Base-by-base conservation (phyloP, 2,113 vertebrate species). In the Perognathus longimembris region DNA sequence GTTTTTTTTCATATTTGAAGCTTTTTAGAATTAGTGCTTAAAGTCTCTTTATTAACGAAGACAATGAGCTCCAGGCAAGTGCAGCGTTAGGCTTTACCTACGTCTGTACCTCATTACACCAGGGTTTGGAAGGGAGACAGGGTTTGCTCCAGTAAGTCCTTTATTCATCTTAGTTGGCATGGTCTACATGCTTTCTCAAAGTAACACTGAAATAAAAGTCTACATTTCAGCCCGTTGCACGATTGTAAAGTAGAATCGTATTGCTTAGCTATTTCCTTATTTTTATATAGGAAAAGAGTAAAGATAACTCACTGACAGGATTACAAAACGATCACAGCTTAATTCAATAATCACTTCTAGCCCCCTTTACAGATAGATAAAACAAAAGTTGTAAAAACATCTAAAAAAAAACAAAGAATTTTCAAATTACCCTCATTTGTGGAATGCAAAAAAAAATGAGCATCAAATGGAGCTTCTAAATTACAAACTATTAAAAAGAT, bases 51-150 rank as follows among this genome's bases (percentile, higher is more conserved):
- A 95, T 94, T 85, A 91, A 69, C 70, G 86, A 75, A 93, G 40
- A 97, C 63, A 97, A 97, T 97, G 74, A 95, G 95, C 95, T 89
- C 64, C 86, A 95, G 93, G 88, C 95, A 96, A 94, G 91, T 89
- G 77, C 92, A 70, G 67, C 5, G 61, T 54, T 86, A 90, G 90
- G 93, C 92, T 81, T 34, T 96, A 90, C 94, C 79, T 97, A 85
- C 74, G 96, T 95, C 87, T 96, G 73, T 38, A 89, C 77, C 95
- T 97, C 93, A 94, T 85, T 94, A 92, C 76, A 84, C 85, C 94
- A 96, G 88, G 78, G 76, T 98, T 97, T 96, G 90, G 96, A 98
- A 97, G 89, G 95, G 69, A 96, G 95, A 97, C 95, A 91, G 76
- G 85, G 91, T 96, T 97, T 97, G 40, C 82, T 98, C 85, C 85